phyloP scores from a whole-genome alignment of 2,113 vertebrate genomes.

The Phocoena phocoena region DNA sequence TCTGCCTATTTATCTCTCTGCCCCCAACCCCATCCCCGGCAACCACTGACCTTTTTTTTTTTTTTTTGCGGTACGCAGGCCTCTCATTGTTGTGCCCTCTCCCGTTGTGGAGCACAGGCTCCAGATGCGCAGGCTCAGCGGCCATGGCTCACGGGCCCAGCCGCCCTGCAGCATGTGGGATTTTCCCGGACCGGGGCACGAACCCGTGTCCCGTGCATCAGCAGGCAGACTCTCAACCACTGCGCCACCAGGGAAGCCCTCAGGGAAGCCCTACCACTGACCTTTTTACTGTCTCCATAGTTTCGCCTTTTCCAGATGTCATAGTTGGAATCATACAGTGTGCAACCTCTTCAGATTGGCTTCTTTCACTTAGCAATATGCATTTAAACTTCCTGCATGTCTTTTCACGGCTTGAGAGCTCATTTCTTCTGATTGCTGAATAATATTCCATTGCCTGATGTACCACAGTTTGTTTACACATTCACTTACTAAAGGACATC shows the following conservation, averaged over 20 bases:
- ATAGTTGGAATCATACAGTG: not conserved
- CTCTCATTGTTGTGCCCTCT: too few species aligned
- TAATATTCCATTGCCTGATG: not conserved
- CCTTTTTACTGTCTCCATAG: not conserved
- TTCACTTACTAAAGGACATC: not conserved
- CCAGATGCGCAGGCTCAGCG: too few species aligned
- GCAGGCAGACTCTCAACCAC: too few species aligned
- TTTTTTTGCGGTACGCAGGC: too few species aligned
- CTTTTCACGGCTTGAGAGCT: not conserved
- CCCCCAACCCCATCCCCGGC: too few species aligned
- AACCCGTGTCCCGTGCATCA: too few species aligned
- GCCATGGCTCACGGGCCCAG: too few species aligned
- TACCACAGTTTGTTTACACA: not conserved
- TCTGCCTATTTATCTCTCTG: not conserved
- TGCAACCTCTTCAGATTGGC: not conserved
- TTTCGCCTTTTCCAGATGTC: not conserved
- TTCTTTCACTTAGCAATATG: slow-evolving; percentile 6
- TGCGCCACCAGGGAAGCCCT: too few species aligned
- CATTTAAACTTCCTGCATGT: not conserved
- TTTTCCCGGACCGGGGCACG: too few species aligned
- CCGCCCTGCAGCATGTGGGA: too few species aligned
- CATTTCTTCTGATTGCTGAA: not conserved
- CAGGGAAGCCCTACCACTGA: not conserved
- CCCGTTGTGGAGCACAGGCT: too few species aligned
- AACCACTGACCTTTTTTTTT: not conserved